Evolutionary conservation across 2,797 vertebrate species (phyloP).

Genomic region (Chelon labrosus): DNA sequence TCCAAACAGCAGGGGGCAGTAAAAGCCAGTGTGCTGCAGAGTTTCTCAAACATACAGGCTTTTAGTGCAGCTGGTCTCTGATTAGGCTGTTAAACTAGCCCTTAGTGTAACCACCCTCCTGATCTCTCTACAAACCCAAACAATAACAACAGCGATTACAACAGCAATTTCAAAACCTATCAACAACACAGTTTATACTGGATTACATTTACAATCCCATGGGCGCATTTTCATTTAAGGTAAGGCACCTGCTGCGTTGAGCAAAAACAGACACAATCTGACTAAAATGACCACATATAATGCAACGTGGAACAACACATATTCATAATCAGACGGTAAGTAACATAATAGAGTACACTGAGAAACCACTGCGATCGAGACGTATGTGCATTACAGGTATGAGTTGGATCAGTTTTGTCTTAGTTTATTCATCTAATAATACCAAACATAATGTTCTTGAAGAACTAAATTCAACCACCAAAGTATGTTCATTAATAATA

Average conservation of each 20-base stretch:
- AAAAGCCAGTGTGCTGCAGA: slow-evolving; percentile 41
- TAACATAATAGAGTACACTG: not conserved
- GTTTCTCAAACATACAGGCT: not conserved
- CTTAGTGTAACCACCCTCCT: no score
- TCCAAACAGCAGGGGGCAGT: slow-evolving; percentile 79
- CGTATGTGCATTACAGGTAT: not conserved
- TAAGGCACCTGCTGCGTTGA: not conserved
- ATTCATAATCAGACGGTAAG: not conserved
- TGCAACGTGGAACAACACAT: not conserved
- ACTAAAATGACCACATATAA: not conserved
- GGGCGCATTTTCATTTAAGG: no score
- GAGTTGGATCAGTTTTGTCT: not conserved
- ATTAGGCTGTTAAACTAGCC: no score
- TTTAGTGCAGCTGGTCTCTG: no score
- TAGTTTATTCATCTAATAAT: not conserved
- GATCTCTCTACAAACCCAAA: not conserved
- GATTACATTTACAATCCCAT: not conserved
- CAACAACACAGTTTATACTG: not conserved
- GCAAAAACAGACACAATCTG: not conserved
- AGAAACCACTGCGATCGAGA: not conserved
- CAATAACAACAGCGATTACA: not conserved
- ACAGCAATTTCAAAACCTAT: not conserved
- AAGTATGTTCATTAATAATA: not conserved
- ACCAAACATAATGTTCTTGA: not conserved
- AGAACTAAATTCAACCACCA: not conserved